A percentile compares a stretch with the other conserved stretches of the same genome.
These are phyloP conservation scores for Cacoxenus indagator DNA, from an alignment of 2,888 invertebrate genomes.

Conservation along the genomic window DNA sequence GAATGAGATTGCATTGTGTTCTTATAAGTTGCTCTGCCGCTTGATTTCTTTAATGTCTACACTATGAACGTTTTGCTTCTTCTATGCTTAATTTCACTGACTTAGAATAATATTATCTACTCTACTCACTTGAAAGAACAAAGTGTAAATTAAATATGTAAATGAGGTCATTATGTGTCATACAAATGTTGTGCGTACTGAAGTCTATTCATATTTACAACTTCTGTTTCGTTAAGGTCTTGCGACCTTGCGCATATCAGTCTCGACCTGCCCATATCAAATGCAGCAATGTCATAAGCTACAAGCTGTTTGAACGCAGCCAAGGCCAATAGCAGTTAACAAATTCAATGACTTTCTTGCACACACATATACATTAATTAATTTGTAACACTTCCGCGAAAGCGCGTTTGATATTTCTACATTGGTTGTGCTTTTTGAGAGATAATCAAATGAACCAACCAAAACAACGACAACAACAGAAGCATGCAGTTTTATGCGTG, in stretches of 20 bases:
- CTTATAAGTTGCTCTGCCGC: too few relatives aligned
- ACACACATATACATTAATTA: background rate
- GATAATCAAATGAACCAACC: slow-evolving; percentile 34
- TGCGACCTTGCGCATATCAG: background rate
- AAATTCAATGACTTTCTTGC: slow-evolving; percentile 22
- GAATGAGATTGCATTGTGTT: too few relatives aligned
- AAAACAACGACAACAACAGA: background rate
- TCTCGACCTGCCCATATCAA: background rate
- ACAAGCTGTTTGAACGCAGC: slow-evolving; percentile 37
- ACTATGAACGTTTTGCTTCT: too few relatives aligned
- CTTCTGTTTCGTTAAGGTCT: background rate
- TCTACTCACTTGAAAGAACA: too few relatives aligned
- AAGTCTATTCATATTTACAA: too few relatives aligned
- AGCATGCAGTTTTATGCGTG: background rate
- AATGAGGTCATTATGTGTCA: too few relatives aligned
- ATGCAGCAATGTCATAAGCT: background rate
- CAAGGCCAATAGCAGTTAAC: slow-evolving; percentile 38
- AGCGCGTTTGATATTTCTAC: too few relatives aligned
- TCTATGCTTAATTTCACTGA: too few relatives aligned
- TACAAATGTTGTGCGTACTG: too few relatives aligned
- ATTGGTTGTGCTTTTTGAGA: slow-evolving; percentile 33
- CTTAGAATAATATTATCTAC: too few relatives aligned
- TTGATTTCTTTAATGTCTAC: too few relatives aligned
- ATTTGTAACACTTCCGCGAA: slow-evolving; percentile 32
- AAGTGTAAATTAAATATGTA: too few relatives aligned